A percentile compares a stretch with the other conserved stretches of the same genome.
Evolutionary conservation across 2,113 vertebrate genomes (phyloP).

Genomic region (Varanus komodoensis): DNA sequence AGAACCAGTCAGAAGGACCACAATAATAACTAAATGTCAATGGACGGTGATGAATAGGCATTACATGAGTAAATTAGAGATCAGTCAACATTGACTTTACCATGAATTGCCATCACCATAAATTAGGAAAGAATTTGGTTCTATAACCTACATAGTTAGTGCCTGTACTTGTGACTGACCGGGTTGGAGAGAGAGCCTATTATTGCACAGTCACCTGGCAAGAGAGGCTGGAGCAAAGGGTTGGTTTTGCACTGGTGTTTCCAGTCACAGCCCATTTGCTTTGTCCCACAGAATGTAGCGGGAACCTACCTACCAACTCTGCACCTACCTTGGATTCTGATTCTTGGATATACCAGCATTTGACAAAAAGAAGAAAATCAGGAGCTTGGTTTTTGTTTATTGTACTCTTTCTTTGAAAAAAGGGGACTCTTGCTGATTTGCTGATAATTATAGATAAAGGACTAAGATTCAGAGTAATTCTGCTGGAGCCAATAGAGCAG

Average conservation of each 20-base stretch:
- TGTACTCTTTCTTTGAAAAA: neutral
- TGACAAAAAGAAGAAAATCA: neutral
- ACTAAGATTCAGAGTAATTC: neutral
- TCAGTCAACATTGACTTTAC: neutral
- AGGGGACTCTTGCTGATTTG: neutral
- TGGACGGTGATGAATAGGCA: neutral
- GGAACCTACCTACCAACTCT: neutral
- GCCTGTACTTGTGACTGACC: neutral
- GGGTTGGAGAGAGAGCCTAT: neutral
- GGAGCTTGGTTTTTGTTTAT: neutral
- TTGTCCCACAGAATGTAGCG: neutral
- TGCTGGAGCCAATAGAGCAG: neutral
- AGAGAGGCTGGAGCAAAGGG: neutral
- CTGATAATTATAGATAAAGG: neutral
- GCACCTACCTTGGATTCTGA: neutral
- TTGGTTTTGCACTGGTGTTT: neutral
- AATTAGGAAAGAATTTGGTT: neutral
- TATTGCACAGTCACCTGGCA: neutral
- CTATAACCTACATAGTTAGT: neutral
- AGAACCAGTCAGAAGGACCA: neutral
- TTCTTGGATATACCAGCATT: neutral
- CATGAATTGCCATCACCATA: neutral
- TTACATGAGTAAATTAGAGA: neutral
- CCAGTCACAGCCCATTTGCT: neutral
- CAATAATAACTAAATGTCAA: neutral